A percentile compares a stretch with the other conserved stretches of the same genome.
phyloP scores from a whole-genome alignment of 2,888 invertebrate species.

The Eupsilia transversa region DNA sequence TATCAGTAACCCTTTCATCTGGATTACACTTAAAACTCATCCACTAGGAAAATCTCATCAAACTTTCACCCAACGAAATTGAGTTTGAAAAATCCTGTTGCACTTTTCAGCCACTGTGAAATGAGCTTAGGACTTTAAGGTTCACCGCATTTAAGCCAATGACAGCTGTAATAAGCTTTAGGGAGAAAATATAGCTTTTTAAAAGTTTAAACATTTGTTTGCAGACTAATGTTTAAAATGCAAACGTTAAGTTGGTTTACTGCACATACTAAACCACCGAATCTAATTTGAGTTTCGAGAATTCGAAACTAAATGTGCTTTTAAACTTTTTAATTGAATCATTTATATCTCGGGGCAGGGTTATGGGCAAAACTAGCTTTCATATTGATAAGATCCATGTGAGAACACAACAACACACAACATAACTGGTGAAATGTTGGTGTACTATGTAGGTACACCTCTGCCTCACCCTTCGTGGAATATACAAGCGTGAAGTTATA shows the following conservation, averaged over 20 bases:
- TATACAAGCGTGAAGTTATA: too few relatives aligned
- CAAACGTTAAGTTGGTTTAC: not conserved
- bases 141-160: conserved; percentile 21
- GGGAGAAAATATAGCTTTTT: not conserved
- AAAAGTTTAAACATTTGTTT: not conserved
- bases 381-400: not conserved
- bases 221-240: not conserved
- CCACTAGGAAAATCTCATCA: not conserved
- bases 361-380: not conserved
- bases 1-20: not conserved
- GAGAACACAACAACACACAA: too few relatives aligned
- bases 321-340: not conserved
- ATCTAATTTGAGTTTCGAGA: not conserved
- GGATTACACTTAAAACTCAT: not conserved
- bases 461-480: too few relatives aligned
- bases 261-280: not conserved
- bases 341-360: not conserved
- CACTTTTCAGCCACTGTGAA: conserved; percentile 16
- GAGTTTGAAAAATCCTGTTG: conserved; percentile 30
- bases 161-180: not conserved
- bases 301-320: not conserved
- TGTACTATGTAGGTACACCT: too few relatives aligned
- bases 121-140: conserved; percentile 9
- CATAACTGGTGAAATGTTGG: too few relatives aligned
- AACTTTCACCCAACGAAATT: conserved; percentile 18